phyloP scores from a whole-genome alignment of 2,888 invertebrate species.

The Tetrapedia diversipes region DNA sequence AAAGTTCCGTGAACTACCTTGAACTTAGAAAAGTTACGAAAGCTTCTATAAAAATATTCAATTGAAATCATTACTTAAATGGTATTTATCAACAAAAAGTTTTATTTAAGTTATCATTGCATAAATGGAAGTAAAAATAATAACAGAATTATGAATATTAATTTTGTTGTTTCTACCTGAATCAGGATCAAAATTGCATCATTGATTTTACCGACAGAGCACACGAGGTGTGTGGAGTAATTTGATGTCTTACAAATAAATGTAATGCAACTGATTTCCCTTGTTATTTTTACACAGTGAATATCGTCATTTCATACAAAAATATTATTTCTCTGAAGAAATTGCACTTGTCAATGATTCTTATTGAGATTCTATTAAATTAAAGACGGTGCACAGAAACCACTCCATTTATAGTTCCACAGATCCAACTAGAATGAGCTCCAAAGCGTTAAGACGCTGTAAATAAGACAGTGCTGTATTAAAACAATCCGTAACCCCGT shows the following conservation, averaged over 20 bases:
- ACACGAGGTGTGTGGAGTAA: background rate
- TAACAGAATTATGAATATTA: too few relatives aligned
- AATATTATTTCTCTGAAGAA: background rate
- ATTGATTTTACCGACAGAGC: background rate
- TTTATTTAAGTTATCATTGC: background rate
- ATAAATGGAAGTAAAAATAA: background rate
- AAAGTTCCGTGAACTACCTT: constrained; percentile 30
- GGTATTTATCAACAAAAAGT: background rate
- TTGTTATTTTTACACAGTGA: background rate
- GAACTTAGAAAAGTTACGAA: constrained; percentile 26
- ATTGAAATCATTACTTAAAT: background rate
- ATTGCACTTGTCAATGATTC: background rate
- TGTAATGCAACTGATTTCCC: background rate
- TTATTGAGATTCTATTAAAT: background rate
- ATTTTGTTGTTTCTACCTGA: constrained; percentile 16
- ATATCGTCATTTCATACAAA: background rate
- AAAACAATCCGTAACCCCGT: constrained; percentile 11
- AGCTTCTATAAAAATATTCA: background rate
- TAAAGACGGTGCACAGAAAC: constrained; percentile 5
- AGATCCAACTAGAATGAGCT: constrained; percentile 45
- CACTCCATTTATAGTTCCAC: background rate
- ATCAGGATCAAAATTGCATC: background rate
- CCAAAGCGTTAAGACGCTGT: constrained; percentile 40
- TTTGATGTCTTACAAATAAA: background rate
- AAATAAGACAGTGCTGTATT: constrained; percentile 53